Base-by-base conservation (phyloP, 2,113 vertebrate species). In the Apodemus speciosus region DNA sequence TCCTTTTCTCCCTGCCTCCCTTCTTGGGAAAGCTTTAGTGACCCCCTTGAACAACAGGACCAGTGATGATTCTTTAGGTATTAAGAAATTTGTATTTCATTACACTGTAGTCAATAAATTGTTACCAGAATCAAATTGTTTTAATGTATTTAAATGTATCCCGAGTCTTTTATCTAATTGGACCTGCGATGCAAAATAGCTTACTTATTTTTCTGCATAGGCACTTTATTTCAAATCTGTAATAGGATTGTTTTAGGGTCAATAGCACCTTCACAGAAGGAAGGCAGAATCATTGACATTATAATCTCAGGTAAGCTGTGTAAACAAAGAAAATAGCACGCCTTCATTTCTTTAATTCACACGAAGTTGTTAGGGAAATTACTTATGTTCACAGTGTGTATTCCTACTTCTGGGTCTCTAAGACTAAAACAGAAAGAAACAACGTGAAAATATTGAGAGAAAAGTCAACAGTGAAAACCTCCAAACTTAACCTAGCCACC, bases 281-380 rank as follows among this genome's bases (percentile, higher is more conserved):
- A 87, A 95, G 79, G 56, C 89, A 95, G 68, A 84, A 93, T 81
- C 66, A 73, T 94, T 97, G 95, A 92, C 91, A 88, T 93, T 93
- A 93, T 95, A 96, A 96, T 95, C 89, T 89, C 84, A 72, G 87
- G 85, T 96, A 93, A 97, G 60, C 92, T 89, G 46, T 94, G 89
- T 60, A 92, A 96, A 96, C 76, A 92, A 88, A 95, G 51, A 89
- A 66, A 91, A 64, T 8, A 46, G 66, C 75, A 85, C 9, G 76
- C 40, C 94, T 96, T 94, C 85, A 94, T 96, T 96, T 92, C 87
- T 95, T 93, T 93, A 93, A 97, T 95, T 97, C 89, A 69, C 79
- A 85, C 49, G 38, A 91, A 88, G 60, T 94, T 96, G 75, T 93
- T 92, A 91, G 77, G 80, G 75, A 95, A 94, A 96, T 96, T 93